Base-by-base conservation (phyloP, 2,113 vertebrate species). In the Pelodiscus sinensis region DNA sequence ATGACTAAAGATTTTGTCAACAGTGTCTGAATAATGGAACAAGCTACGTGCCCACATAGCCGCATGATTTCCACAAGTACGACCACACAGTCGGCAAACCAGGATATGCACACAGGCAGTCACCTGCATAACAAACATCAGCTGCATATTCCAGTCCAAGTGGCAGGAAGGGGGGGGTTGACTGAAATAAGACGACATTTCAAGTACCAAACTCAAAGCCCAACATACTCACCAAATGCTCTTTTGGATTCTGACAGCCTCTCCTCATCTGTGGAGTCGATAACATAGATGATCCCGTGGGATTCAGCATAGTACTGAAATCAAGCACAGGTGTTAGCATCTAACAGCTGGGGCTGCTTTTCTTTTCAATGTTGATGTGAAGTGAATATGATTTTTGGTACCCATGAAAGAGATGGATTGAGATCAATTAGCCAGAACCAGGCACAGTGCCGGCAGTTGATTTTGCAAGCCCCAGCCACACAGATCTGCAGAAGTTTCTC, bases 231-330 rank as follows among this genome's bases (percentile, higher is more conserved):
- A 99, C 99, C 99, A 71, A 99, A 99, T 3, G 99, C 99, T 86
- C 97, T 96, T 96, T 99, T 99, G n/a, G 99, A 99, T 87, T 99
- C 99, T 0, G 98, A 98, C 51, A 99, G 97, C 25, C 99, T 98
- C 88, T 98, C 98, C 94, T 99, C 99, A 14, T 99, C 99, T 0
- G 99, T 99, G 78, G 99, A 99, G 85, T 99, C 99, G 3, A 99
- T 99, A 35, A 99, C 98, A 3, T 99, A 99, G 96, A 99, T 99
- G 89, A 99, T 98, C 0, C 99, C 99, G 0, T 99, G 99, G 81
- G 99, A 99, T 86, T 99, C 99, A 1, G 99, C 99, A 0, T 99
- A 99, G 93, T 99, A 99, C 99, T 99, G 82, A 4, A 84, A 89
- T 11, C 62, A 85, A 95, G 83, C 51, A 94, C 12, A 90, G 16